Evolutionary conservation across 2,113 vertebrate genomes (phyloP).

Genomic region (Craseonycteris thonglongyai): DNA sequence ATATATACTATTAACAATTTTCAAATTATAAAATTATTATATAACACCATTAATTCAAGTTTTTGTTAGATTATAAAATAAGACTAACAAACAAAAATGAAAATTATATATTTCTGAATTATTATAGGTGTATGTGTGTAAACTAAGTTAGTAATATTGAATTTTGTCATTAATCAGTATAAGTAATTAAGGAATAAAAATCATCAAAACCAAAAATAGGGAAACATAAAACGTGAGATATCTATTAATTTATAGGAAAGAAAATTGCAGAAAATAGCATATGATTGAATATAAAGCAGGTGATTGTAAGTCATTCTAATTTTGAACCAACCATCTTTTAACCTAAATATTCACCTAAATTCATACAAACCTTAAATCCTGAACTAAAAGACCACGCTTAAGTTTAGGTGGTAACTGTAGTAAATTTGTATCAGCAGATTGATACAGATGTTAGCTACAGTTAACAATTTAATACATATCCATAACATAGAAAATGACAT

Average conservation of each 20-base stretch:
- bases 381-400: not conserved
- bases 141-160: not conserved
- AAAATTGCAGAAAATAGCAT: not conserved
- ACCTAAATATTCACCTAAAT: not conserved
- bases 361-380: not conserved
- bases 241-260: not conserved
- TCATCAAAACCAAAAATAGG: not conserved
- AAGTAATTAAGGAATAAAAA: not conserved
- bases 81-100: not conserved
- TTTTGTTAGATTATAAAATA: not conserved
- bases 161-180: not conserved
- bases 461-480: not conserved
- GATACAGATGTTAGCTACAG: not conserved
- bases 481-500: not conserved
- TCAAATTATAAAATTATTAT: not conserved
- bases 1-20: not conserved
- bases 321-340: constrained; percentile 5
- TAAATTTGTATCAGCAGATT: not conserved
- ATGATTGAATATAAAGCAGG: not conserved
- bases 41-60: not conserved
- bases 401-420: not conserved
- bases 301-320: not conserved
- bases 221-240: not conserved
- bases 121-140: not conserved
- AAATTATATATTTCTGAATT: not conserved